phyloP scores from a whole-genome alignment of 2,888 invertebrate genomes.

The Cordilura impudica region DNA sequence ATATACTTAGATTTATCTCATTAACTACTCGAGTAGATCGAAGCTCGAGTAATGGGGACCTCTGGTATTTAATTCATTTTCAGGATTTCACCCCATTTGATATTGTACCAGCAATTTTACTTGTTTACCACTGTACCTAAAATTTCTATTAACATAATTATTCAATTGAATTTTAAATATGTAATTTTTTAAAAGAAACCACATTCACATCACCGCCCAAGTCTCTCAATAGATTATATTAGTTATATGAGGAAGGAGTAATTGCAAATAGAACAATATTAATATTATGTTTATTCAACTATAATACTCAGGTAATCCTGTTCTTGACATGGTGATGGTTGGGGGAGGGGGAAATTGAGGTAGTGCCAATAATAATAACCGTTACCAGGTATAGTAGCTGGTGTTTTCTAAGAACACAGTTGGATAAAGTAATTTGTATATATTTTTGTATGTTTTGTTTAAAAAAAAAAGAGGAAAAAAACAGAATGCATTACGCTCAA shows the following conservation, averaged over 20 bases:
- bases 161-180: not conserved
- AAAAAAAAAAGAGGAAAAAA: not conserved
- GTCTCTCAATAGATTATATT: not conserved
- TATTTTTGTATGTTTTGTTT: constrained; percentile 8
- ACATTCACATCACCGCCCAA: not conserved
- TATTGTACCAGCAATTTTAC: no score
- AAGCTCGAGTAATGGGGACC: no score
- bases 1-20: no score
- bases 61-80: no score
- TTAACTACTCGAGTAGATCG: no score
- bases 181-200: not conserved
- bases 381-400: not conserved
- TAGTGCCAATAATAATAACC: not conserved
- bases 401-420: constrained; percentile 1
- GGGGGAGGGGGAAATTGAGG: not conserved
- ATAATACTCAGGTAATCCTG: not conserved
- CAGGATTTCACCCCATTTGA: no score
- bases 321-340: not conserved
- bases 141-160: not conserved
- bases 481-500: constrained; percentile 32
- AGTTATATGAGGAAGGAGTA: constrained; percentile 9
- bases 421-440: constrained; percentile 15
- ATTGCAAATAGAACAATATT: not conserved
- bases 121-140: not conserved
- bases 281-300: constrained; percentile 23